Evolutionary conservation across 2,888 invertebrate genomes (phyloP).

Genomic region (Heliconius sara): DNA sequence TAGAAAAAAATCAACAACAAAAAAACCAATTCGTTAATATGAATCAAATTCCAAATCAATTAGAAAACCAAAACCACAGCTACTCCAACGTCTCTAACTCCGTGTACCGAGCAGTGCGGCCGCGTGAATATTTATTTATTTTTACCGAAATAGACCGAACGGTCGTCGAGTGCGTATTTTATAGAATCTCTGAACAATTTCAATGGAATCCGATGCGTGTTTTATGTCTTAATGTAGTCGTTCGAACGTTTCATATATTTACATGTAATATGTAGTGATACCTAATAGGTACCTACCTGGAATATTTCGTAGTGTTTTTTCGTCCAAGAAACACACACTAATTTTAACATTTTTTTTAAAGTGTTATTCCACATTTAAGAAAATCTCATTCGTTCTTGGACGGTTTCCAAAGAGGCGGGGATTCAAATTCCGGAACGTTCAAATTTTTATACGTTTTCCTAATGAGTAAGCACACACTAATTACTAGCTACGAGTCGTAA

Average conservation of each 20-base stretch:
- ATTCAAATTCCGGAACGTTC: no score
- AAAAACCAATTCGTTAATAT: neutral
- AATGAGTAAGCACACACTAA: no score
- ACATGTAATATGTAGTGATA: neutral
- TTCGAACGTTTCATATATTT: conserved; percentile 55
- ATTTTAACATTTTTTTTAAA: no score
- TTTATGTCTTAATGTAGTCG: conserved; percentile 78
- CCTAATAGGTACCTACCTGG: neutral
- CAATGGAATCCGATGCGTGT: conserved; percentile 73
- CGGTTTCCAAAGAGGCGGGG: no score
- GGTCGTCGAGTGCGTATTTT: conserved; percentile 77
- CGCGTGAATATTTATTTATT: conserved; percentile 81
- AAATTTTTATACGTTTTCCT: no score
- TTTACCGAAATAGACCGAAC: conserved; percentile 81
- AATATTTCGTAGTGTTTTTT: neutral
- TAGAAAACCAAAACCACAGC: neutral
- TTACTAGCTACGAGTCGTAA: no score
- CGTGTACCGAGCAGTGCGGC: conserved; percentile 55
- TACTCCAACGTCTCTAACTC: conserved; percentile 30
- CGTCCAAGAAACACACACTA: no score
- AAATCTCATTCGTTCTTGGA: no score
- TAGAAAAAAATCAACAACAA: neutral
- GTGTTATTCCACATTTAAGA: no score
- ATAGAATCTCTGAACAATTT: conserved; percentile 72
- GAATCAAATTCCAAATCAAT: neutral